Evolutionary conservation across 2,113 vertebrate genomes (phyloP), one percentile per base, ranked within the genome.

Genomic region (Pteruthius melanotis): DNA sequence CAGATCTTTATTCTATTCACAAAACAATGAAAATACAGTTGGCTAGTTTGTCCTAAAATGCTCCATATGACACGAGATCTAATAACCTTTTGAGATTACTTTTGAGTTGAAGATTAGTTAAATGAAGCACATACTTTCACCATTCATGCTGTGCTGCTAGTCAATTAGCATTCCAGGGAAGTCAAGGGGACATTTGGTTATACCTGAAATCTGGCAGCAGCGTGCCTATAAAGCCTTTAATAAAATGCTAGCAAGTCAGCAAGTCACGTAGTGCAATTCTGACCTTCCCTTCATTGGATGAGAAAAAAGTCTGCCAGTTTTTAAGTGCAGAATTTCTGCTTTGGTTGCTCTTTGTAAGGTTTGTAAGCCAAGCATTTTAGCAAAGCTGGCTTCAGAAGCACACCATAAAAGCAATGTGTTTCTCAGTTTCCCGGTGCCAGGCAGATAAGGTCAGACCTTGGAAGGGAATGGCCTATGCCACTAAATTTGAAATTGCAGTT

Each of bases 181-280:
- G 83, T 95, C 87, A 76, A 89, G 63, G 78, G 89, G 89, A 92
- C 76, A 82, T 91, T 92, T 68, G 94, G 85, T 96, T 93, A 94
- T 96, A 97, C 97, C 94, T 98, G 97, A 96, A 95, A 95, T 96
- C 52, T 95, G 88, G 95, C 93, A 96, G 72, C 83, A 92, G 88
- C 54, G 42, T 92, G 95, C 91, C 93, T 87, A n/a, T 94, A 92
- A 74, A 89, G 44, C 70, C 90, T 97, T 96, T 83, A 80, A 81
- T 90, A 95, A 95, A 83, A 90, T 60, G 89, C 72, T 87, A 95
- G 83, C 92, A 84, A 83, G 45, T 94, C 78, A 92, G 71, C 83
- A 95, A 83, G 91, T n/a, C 40, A 84, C 7, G 2, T 44, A 88
- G 53, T 83, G 60, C 70, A 81, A 88, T 95, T 91, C 15, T 88